phyloP scores from a whole-genome alignment of 2,113 vertebrate species.

The Pachycephala philippinensis region DNA sequence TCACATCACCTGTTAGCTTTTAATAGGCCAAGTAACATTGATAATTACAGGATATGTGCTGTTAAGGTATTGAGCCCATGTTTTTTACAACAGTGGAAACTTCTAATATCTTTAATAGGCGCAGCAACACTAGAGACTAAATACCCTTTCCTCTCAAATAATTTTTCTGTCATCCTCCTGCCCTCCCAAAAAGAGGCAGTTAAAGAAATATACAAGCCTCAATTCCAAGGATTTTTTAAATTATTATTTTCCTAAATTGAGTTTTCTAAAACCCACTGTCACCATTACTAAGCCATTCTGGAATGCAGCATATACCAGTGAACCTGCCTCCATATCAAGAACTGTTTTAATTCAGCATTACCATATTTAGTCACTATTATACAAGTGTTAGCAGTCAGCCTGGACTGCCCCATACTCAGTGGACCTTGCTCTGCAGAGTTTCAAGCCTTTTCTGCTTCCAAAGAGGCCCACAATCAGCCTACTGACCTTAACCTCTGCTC shows the following conservation, averaged over 20 bases:
- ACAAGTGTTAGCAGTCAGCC: neutral
- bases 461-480: neutral
- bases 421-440: neutral
- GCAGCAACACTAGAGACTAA: neutral
- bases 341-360: neutral
- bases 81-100: neutral
- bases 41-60: neutral
- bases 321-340: neutral
- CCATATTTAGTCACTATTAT: accelerated
- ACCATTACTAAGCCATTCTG: neutral
- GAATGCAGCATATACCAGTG: neutral
- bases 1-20: neutral
- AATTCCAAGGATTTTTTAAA: neutral
- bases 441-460: neutral
- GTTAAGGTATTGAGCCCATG: accelerated
- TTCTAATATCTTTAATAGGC: neutral
- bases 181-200: neutral
- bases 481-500: neutral
- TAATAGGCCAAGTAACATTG: neutral
- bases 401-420: neutral
- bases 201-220: neutral
- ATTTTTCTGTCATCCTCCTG: neutral
- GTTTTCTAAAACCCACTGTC: neutral
- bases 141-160: neutral
- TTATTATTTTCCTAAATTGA: neutral